A percentile compares a stretch with the other conserved stretches of the same genome.
Evolutionary conservation across 1,140 invertebrate genomes (phyloP).

Genomic region (Cyphomyrmex costatus): DNA sequence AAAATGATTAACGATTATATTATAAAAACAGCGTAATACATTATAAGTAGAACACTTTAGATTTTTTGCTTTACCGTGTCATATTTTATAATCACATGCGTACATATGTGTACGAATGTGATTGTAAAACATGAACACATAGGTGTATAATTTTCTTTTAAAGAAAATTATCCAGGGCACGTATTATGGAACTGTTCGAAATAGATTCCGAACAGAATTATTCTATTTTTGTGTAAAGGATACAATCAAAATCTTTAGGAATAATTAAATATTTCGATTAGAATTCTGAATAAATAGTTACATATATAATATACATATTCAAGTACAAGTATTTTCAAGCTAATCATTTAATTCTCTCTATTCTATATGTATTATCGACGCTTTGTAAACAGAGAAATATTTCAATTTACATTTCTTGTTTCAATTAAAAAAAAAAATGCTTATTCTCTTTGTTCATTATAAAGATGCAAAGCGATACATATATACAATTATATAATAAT

Average conservation of each 20-base stretch:
- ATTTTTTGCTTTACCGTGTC: neutral
- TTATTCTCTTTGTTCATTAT: neutral
- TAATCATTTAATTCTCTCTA: neutral
- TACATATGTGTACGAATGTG: no score
- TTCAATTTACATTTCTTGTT: neutral
- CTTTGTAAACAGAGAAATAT: slow-evolving; percentile 7
- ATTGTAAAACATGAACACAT: no score
- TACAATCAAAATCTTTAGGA: no score
- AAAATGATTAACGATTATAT: slow-evolving; percentile 26
- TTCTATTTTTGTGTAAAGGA: no score
- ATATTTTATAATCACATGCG: slow-evolving; percentile 16
- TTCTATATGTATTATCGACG: neutral
- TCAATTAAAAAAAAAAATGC: neutral
- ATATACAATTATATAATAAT: neutral
- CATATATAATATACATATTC: no score
- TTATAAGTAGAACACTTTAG: neutral
- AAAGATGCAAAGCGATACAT: neutral
- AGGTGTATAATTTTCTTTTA: neutral
- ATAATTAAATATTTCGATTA: no score
- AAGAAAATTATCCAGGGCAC: no score
- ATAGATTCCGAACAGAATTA: no score
- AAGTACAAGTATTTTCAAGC: neutral
- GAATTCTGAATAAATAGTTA: no score
- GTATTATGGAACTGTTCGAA: no score
- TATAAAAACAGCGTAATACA: slow-evolving; percentile 15